phyloP scores from a whole-genome alignment of 1,140 invertebrate species.

The Halotydeus destructor region DNA sequence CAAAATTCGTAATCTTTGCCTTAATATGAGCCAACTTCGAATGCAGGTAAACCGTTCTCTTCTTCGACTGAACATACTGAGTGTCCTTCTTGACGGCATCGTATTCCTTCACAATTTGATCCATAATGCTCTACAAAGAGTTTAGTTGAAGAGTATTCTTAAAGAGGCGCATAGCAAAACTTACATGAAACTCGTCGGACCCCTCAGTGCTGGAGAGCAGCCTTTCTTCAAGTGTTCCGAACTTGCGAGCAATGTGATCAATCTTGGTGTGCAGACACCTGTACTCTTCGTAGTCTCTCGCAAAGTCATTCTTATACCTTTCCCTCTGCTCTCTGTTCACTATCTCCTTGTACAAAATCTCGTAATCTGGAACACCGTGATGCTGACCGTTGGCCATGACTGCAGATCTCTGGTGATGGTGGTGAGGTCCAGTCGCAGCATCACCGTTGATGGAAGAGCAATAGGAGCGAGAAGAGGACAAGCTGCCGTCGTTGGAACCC shows the following conservation, averaged over 20 bases:
- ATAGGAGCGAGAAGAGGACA: conserved; percentile 6
- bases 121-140: conserved; percentile 37
- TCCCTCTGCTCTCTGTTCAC: conserved; percentile 45
- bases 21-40: conserved; percentile 76
- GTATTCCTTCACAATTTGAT: conserved; percentile 59
- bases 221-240: conserved; percentile 44
- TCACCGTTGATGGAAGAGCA: conserved; percentile 8
- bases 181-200: conserved; percentile 31
- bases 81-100: conserved; percentile 46
- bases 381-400: neutral
- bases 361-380: neutral
- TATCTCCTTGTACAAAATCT: conserved; percentile 57
- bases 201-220: conserved; percentile 32
- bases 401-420: neutral
- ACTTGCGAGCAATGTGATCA: conserved; percentile 47
- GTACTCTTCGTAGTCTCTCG: conserved; percentile 62
- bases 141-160: neutral
- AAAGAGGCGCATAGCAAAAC: conserved; percentile 2
- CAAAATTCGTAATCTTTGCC: conserved; percentile 55
- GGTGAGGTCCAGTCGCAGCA: neutral
- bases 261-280: conserved; percentile 45
- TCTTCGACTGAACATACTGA: conserved; percentile 43
- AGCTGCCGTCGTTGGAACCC: conserved; percentile 9
- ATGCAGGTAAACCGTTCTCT: conserved; percentile 61
- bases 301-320: conserved; percentile 69